Base-by-base conservation (phyloP, 2,113 vertebrate genomes). In the Axis porcinus region DNA sequence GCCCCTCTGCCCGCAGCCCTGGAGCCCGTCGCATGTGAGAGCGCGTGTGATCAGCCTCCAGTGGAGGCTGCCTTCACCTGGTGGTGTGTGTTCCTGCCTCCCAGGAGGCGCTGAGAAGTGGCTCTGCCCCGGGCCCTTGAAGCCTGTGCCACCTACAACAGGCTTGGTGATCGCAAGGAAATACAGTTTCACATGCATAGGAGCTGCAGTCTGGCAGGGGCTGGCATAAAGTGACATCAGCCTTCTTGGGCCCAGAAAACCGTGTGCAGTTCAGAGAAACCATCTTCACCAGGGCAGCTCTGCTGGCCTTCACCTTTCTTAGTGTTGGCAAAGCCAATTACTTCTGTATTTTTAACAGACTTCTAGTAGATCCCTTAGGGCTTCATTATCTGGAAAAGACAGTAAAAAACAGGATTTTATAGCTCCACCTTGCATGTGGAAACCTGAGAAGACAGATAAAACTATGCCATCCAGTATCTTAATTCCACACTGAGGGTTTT, bases 1-100 rank as follows among this genome's bases (percentile, higher is more conserved):
- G 36, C 16, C 40, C 12, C 67, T 43, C 52, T 10, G 28, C 70
- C 70, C 40, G 40, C 8, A 9, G 40, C 43, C 40, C 70, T 19
- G 45, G 12, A 23, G 52, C 36, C 27, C 12, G 21, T 54, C 14
- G 36, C 21, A 3, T 19, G n/a, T 6, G 7, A 30, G 28, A 40
- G 57, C 28, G 12, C 5, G 33, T 10, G 12, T 43, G 40, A 33
- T 33, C 30, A 19, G 19, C 36, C 6, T 30, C 13, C 23, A n/a
- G 13, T 21, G 15, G 54, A 78, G 54, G 81, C 50, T 54, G 50
- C 33, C 79, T 14, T 82, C 33, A 16, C 10, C 3, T 54, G 79
- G 0, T 1, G 6, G 11, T 5, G 33, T n/a, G 6, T 52, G 30
- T 21, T 52, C 30, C 47, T 19, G 3, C 3, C 47, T 54, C 47